Conservation (phyloP, 2,113 vertebrate species). For the Tetrao urogallus region DNA sequence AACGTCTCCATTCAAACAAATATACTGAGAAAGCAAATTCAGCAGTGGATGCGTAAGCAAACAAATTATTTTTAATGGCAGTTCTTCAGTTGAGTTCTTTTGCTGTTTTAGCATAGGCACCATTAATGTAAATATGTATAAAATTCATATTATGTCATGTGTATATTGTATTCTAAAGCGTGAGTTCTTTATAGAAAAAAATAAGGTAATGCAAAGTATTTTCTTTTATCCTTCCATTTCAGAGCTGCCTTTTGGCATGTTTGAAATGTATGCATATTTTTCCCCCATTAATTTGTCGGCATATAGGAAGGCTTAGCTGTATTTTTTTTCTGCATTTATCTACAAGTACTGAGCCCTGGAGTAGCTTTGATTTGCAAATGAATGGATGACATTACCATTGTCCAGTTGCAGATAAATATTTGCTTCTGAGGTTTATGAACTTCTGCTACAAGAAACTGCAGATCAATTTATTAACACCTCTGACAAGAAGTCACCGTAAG, state of each 20-base stretch:
- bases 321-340: not conserved
- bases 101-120: not conserved
- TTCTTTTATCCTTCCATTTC: not conserved
- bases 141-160: not conserved
- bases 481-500: not conserved
- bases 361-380: not conserved
- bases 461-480: accelerated
- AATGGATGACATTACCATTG: not conserved
- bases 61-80: not conserved
- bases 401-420: not conserved
- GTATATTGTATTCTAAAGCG: not conserved
- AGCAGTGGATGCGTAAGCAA: not conserved
- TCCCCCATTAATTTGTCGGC: not conserved
- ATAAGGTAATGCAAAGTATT: not conserved
- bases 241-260: accelerated
- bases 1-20: not conserved
- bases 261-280: not conserved
- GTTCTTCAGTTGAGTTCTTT: not conserved
- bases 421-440: accelerated
- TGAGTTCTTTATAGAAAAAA: not conserved
- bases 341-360: not conserved
- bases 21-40: not conserved
- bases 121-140: not conserved
- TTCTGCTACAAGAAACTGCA: accelerated
- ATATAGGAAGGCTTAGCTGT: not conserved